Evolutionary conservation across 1,140 invertebrate genomes (phyloP).

Genomic region (Hermetia illucens): DNA sequence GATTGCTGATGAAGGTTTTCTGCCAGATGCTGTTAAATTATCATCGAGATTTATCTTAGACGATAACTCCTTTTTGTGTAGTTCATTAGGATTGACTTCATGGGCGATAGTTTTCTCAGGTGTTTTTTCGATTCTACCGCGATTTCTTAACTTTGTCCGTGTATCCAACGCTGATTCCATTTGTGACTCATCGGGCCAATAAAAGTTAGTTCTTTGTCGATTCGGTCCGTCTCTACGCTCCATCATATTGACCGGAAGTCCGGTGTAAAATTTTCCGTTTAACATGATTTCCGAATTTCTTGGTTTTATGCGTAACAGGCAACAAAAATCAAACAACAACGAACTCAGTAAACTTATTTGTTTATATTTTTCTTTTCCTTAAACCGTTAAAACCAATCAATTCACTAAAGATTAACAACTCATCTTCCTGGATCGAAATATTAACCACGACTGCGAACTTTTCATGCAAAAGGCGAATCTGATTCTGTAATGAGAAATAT

Average conservation of each 20-base stretch:
- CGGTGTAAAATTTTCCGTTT: constrained; percentile 7
- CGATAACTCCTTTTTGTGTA: constrained; percentile 3
- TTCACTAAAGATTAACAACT: no score
- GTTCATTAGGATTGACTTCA: constrained; percentile 1
- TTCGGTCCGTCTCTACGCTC: background rate
- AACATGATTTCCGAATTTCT: constrained; percentile 3
- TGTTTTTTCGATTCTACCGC: background rate
- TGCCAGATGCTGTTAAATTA: background rate
- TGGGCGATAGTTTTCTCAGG: background rate
- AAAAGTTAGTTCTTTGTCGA: constrained; percentile 5
- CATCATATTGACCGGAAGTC: constrained; percentile 4
- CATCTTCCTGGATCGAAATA: no score
- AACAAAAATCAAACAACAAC: background rate
- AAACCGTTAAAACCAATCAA: no score
- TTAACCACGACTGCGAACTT: no score
- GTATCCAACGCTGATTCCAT: background rate
- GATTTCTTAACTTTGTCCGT: background rate
- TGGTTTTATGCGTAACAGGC: background rate
- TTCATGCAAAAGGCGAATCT: no score
- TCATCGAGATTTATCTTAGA: constrained; percentile 5
- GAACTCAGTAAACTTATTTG: background rate
- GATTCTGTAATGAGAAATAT: no score
- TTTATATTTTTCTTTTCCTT: no score
- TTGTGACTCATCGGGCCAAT: constrained; percentile 6
- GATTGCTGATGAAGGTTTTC: background rate